Percentiles rank a stretch among this genome's conserved stretches.
phyloP scores from a whole-genome alignment of 2,888 invertebrate species.

The Athalia cordata region DNA sequence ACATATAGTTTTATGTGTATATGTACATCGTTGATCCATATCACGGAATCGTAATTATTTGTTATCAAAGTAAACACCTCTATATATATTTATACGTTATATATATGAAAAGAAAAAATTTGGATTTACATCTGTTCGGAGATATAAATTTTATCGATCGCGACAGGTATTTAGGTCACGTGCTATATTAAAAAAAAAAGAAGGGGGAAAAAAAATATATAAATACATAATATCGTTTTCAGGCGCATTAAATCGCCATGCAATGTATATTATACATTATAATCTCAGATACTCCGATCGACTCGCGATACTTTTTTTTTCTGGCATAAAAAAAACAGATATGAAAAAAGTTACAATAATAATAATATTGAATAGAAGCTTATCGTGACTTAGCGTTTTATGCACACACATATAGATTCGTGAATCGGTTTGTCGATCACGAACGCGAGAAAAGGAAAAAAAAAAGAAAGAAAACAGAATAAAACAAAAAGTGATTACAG shows the following conservation, averaged over 20 bases:
- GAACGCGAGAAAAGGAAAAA: neutral
- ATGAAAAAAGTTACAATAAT: neutral
- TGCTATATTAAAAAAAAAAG: too few species aligned
- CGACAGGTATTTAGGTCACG: too few species aligned
- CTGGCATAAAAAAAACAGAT: neutral
- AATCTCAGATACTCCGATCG: neutral
- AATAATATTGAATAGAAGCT: neutral
- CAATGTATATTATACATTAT: neutral
- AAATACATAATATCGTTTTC: neutral
- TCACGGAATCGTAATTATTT: neutral
- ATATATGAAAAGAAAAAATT: too few species aligned
- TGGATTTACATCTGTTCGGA: too few species aligned
- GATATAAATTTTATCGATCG: too few species aligned
- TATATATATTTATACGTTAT: too few species aligned
- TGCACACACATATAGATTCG: neutral
- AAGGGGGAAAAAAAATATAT: too few species aligned
- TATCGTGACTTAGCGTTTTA: neutral
- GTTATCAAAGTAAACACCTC: neutral
- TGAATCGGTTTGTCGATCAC: constrained; percentile 1
- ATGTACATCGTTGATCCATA: neutral
- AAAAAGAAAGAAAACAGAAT: neutral
- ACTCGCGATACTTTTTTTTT: neutral
- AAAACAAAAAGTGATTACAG: neutral
- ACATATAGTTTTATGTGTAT: neutral
- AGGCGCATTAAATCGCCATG: neutral